Evolutionary conservation across 2,113 vertebrate genomes (phyloP).

Genomic region (Salminus brasiliensis): DNA sequence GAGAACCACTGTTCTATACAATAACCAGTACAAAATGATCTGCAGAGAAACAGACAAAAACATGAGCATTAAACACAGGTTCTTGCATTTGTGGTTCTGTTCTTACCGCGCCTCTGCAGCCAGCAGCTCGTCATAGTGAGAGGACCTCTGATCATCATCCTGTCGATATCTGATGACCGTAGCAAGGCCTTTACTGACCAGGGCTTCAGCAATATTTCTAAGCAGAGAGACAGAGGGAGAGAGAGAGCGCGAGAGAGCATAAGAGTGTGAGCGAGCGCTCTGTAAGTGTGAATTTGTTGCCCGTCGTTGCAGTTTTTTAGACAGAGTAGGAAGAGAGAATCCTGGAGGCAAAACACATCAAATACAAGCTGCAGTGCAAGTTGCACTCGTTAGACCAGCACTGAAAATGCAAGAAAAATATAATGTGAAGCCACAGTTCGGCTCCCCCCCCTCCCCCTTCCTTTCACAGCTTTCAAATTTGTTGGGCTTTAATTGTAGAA

Average conservation of each 20-base stretch:
- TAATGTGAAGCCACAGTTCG: no score
- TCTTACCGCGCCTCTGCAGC: conserved; percentile 92
- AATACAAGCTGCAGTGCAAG: neutral
- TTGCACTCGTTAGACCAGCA: no score
- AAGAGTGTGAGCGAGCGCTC: neutral
- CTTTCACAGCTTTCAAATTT: neutral
- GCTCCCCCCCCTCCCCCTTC: no score
- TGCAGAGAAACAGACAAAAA: no score
- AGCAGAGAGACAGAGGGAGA: conserved; percentile 14
- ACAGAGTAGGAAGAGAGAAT: neutral
- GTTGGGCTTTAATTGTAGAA: neutral
- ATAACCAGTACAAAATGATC: no score
- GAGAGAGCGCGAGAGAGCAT: neutral
- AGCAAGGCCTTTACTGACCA: conserved; percentile 95
- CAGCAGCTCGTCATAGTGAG: conserved; percentile 94
- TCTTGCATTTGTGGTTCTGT: neutral
- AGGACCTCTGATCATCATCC: conserved; percentile 94
- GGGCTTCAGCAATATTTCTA: conserved; percentile 96
- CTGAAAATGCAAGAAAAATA: no score
- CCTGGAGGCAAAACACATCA: neutral
- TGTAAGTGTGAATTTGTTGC: neutral
- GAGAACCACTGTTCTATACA: no score
- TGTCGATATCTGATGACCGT: conserved; percentile 94
- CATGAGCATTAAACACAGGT: neutral
- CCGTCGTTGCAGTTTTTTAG: neutral